Conservation (phyloP, 2,797 vertebrate species). For the Rhinatrema bivittatum region DNA sequence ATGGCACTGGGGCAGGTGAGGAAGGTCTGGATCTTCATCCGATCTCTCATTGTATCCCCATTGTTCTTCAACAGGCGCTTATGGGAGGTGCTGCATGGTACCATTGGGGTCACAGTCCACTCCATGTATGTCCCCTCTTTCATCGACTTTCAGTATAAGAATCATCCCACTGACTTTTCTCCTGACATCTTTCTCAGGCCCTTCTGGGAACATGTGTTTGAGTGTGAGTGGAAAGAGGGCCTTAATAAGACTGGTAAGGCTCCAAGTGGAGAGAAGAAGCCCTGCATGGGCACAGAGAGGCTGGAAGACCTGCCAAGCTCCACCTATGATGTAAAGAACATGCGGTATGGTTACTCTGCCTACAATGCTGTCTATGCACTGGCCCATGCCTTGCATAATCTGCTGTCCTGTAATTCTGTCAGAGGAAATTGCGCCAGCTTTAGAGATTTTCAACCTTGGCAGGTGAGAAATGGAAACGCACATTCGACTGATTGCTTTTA, state of each 20-base stretch:
- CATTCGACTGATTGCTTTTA: too few species aligned
- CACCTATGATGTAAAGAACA: background rate
- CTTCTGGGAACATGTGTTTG: constrained; percentile 5
- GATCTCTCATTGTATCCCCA: background rate
- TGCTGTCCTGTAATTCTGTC: background rate
- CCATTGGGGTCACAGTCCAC: constrained; percentile 2
- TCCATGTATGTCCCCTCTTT: background rate
- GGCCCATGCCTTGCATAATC: background rate
- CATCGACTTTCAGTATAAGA: background rate
- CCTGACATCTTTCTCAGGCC: background rate
- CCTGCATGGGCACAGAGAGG: background rate
- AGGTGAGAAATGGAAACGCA: too few species aligned
- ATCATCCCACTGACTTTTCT: background rate
- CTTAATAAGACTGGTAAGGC: too few species aligned
- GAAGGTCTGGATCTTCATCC: background rate
- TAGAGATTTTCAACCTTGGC: background rate
- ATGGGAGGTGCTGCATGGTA: background rate
- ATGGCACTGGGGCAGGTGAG: background rate
- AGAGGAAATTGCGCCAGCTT: background rate
- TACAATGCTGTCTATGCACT: constrained; percentile 1
- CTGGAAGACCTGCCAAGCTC: background rate
- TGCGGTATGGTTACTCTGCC: background rate
- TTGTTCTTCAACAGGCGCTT: background rate
- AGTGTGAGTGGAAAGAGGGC: background rate
- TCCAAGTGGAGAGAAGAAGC: too few species aligned